A percentile compares a stretch with the other conserved stretches of the same genome.
phyloP scores from a whole-genome alignment of 1,140 invertebrate genomes.

The Aleiodes sp. region DNA sequence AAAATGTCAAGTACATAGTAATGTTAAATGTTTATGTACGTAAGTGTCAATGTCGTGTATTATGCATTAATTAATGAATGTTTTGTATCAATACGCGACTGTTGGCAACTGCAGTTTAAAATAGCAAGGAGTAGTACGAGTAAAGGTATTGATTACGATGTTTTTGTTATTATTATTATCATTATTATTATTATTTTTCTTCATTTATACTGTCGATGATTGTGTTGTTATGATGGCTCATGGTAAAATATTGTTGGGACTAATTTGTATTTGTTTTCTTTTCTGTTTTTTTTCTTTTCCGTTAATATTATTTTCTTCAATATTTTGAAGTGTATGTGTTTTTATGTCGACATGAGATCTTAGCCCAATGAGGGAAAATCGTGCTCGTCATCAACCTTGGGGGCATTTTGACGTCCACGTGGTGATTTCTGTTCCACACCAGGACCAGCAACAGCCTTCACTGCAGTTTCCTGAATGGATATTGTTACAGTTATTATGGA shows the following conservation, averaged over 20 bases:
- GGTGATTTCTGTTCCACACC: constrained; percentile 59
- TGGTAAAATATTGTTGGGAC: constrained; percentile 8
- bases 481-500: too few species aligned
- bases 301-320: background rate
- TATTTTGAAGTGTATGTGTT: background rate
- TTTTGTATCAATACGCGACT: constrained; percentile 9
- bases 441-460: constrained; percentile 36
- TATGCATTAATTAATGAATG: constrained; percentile 1
- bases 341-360: constrained; percentile 21
- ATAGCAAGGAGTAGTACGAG: constrained; percentile 2
- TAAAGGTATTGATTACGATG: constrained; percentile 12
- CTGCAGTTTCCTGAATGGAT: constrained; percentile 28
- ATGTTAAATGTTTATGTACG: background rate
- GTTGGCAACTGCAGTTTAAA: constrained; percentile 10
- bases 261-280: background rate
- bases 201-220: constrained; percentile 1
- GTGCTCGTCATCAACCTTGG: constrained; percentile 93
- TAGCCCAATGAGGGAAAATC: constrained; percentile 93
- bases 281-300: background rate
- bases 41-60: constrained; percentile 14
- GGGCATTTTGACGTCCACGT: constrained; percentile 74
- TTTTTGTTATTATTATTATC: background rate
- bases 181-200: background rate
- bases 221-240: constrained; percentile 10
- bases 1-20: constrained; percentile 7